A percentile compares a stretch with the other conserved stretches of the same genome.
phyloP scores from a whole-genome alignment of 2,888 invertebrate species.

The Drosophila nr. perissopoda region DNA sequence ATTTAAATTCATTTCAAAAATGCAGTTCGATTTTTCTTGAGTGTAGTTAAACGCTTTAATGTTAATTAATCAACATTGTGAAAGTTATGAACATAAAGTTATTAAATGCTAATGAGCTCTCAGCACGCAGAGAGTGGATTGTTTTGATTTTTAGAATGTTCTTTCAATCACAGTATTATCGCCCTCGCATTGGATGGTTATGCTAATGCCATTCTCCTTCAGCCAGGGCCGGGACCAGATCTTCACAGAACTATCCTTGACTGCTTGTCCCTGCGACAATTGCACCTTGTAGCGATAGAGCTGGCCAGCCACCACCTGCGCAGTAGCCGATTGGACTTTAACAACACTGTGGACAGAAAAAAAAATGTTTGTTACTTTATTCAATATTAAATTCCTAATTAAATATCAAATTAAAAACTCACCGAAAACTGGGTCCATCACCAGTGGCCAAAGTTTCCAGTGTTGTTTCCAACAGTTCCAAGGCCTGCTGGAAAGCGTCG shows the following conservation, averaged over 20 bases:
- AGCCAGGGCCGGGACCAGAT: slow-evolving; percentile 73
- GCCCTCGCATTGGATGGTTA: slow-evolving; percentile 58
- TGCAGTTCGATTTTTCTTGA: background rate
- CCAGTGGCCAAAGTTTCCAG: slow-evolving; percentile 29
- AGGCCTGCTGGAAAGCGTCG: slow-evolving; percentile 25
- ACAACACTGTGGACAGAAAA: slow-evolving; percentile 39
- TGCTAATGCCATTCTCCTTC: slow-evolving; percentile 47
- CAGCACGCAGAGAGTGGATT: slow-evolving; percentile 1
- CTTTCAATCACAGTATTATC: slow-evolving; percentile 44
- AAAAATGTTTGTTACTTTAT: background rate
- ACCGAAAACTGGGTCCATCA: slow-evolving; percentile 38
- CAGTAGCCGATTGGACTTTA: slow-evolving; percentile 55
- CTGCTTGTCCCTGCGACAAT: slow-evolving; percentile 38
- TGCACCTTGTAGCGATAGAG: slow-evolving; percentile 58
- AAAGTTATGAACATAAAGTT: background rate
- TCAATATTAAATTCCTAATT: too few relatives aligned
- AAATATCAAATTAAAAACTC: background rate
- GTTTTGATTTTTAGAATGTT: slow-evolving; percentile 36
- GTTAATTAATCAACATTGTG: background rate
- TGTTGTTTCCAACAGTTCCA: slow-evolving; percentile 29
- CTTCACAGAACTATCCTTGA: slow-evolving; percentile 58
- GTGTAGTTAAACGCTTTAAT: background rate
- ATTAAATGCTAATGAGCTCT: slow-evolving; percentile 4
- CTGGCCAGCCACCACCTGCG: slow-evolving; percentile 60
- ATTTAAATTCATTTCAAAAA: too few relatives aligned